phyloP scores from a whole-genome alignment of 2,113 vertebrate genomes.

The Benitochromis conjunctus region DNA sequence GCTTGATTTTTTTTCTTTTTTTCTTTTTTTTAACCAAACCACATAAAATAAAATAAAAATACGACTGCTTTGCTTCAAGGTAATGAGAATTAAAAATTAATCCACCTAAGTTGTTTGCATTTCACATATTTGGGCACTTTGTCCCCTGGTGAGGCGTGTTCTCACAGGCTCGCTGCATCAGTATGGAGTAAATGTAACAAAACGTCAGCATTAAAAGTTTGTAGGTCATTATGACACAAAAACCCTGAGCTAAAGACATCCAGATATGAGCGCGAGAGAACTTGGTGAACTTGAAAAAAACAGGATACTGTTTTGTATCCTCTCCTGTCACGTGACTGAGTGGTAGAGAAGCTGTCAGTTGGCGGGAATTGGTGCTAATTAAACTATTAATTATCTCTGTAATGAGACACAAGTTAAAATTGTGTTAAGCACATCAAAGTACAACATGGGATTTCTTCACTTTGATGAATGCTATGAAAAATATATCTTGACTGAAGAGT shows the following conservation, averaged over 20 bases:
- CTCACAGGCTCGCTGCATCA: constrained; percentile 19
- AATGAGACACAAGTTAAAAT: constrained; percentile 65
- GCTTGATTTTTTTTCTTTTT: neutral
- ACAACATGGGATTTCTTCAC: constrained; percentile 56
- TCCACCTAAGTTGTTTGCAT: constrained; percentile 62
- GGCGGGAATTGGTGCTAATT: constrained; percentile 64
- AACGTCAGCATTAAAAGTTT: constrained; percentile 45
- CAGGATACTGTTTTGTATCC: neutral
- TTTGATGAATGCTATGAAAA: constrained; percentile 66
- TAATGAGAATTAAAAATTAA: constrained; percentile 62
- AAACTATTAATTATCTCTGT: constrained; percentile 70
- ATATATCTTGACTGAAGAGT: constrained; percentile 40
- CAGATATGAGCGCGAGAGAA: neutral
- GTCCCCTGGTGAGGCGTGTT: constrained; percentile 5
- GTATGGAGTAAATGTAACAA: neutral
- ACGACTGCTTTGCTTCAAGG: constrained; percentile 66
- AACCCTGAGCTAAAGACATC: constrained; percentile 8
- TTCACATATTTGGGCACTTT: constrained; percentile 42
- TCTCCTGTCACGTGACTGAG: neutral
- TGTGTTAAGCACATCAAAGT: constrained; percentile 65
- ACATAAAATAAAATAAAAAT: neutral
- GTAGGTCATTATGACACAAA: neutral
- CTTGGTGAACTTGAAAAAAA: neutral
- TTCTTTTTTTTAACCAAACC: neutral
- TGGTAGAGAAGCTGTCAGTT: constrained; percentile 38